Evolutionary conservation across 2,888 invertebrate genomes (phyloP), one percentile per base, ranked within the genome.

Genomic region (Protula sp.): DNA sequence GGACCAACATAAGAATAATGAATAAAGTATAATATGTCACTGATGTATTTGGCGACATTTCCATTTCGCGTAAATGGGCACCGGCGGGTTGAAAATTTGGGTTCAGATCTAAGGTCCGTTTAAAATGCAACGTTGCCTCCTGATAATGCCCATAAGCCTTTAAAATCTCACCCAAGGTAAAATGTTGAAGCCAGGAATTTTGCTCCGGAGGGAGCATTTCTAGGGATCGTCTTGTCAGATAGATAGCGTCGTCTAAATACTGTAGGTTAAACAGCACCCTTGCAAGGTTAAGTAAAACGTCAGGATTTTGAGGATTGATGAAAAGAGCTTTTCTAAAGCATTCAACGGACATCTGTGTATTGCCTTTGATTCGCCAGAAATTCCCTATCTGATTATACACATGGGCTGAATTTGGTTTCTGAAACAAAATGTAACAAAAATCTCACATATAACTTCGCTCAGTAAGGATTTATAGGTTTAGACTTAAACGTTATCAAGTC

Each of bases 331-430:
- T 85, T 64, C 92, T 86, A 82, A 92, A 93, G 79, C 92, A 93
- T 81, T 93, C 92, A 64, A 93, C 92, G 0, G 92, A 90, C 74
- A 88, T 87, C 74, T 89, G 86, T 3, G 92, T 90, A 77, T 92
- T 89, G 2, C 92, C 92, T 80, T 91, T 90, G 69, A 92, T 89
- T 65, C 92, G 86, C 90, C 91, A 92, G 81, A 90, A 92, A 81
- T 93, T 92, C 1, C 92, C 92, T 74, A 93, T 91, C 81, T 92
- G 91, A 79, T 92, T 92, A 79, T 91, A 92, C 55, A 92, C 84
- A 74, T 90, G 89, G 28, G 90, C 88, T 57, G 91, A 91, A 84
- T 87, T 75, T 26, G 78, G 77, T 64, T 72, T 73, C 78, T 78
- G 76, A 55, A 73, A 72, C 58, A 9, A 58, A 50, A 47, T 58